A percentile compares a stretch with the other conserved stretches of the same genome.
Evolutionary conservation across 2,113 vertebrate genomes (phyloP).

Genomic region (Pipra filicauda): DNA sequence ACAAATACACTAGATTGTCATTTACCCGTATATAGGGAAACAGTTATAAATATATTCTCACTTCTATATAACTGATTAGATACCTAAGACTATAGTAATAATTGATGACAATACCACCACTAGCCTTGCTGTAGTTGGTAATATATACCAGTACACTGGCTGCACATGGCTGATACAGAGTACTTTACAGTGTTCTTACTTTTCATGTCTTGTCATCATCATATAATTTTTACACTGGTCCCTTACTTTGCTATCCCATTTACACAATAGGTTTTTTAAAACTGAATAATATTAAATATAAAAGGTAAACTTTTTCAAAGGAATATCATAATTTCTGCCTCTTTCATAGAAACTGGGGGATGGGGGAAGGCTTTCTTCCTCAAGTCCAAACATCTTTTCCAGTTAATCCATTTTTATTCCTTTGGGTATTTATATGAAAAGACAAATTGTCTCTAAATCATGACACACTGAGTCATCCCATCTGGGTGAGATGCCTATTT

Average conservation of each 20-base stretch:
- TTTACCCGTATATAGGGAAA: not conserved
- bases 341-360: not conserved
- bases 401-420: not conserved
- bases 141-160: not conserved
- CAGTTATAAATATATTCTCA: not conserved
- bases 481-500: not conserved
- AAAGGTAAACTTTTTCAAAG: not conserved
- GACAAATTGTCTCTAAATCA: not conserved
- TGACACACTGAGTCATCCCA: not conserved
- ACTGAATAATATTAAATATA: not conserved
- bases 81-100: not conserved
- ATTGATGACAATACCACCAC: not conserved
- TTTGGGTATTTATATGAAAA: not conserved
- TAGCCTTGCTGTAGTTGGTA: not conserved
- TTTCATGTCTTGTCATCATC: not conserved
- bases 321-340: not conserved
- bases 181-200: not conserved
- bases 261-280: not conserved
- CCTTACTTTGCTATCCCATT: not conserved
- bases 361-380: not conserved
- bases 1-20: not conserved
- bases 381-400: not conserved
- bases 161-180: not conserved
- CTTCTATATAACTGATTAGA: not conserved
- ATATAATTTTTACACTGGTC: not conserved